Conservation (phyloP, 1,140 invertebrate species). For the Trichomalopsis sarcophagae region DNA sequence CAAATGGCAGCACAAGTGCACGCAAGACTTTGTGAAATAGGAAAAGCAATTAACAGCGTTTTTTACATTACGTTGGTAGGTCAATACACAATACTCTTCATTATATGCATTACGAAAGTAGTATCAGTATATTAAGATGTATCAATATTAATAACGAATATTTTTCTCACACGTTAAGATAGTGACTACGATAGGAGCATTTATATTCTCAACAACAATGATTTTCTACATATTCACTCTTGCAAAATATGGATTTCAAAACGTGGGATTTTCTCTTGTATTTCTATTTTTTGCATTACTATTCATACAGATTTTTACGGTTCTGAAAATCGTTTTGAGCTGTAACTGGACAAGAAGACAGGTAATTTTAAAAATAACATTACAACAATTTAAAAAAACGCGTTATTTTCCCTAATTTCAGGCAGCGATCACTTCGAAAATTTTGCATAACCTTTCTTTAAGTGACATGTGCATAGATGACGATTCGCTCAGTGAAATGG, state of each 20-base stretch:
- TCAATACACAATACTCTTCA: not conserved
- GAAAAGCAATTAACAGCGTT: not conserved
- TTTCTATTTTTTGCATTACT: not conserved
- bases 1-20: not conserved
- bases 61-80: constrained; percentile 18
- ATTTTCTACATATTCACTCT: constrained; percentile 10
- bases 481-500: not conserved
- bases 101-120: not conserved
- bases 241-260: not conserved
- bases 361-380: not conserved
- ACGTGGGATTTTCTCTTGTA: not conserved
- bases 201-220: constrained; percentile 2
- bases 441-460: constrained; percentile 17
- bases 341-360: constrained; percentile 30
- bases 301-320: not conserved
- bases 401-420: not conserved
- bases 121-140: no score
- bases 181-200: not conserved
- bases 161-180: constrained; percentile 2
- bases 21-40: constrained; percentile 1
- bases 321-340: constrained; percentile 2
- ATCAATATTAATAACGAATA: not conserved
- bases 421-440: not conserved
- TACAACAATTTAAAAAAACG: not conserved
- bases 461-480: not conserved